A percentile compares a stretch with the other conserved stretches of the same genome.
Conservation (phyloP, 1,140 invertebrate genomes). For the Cydia amplana region DNA sequence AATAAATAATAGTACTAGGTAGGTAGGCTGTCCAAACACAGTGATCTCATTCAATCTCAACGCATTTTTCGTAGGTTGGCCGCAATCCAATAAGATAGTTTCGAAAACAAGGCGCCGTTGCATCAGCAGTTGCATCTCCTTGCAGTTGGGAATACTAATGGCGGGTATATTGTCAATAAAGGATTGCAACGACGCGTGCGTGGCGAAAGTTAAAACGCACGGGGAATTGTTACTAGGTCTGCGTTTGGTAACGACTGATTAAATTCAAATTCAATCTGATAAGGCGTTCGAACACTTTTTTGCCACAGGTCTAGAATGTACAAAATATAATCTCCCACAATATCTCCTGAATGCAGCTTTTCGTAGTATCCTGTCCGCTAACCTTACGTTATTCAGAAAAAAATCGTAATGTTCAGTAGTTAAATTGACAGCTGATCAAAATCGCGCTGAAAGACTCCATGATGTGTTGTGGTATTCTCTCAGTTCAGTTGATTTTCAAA, state of each 20-base stretch:
- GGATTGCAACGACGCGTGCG: slow-evolving; percentile 3
- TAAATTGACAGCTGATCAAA: too few relatives aligned
- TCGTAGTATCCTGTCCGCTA: too few relatives aligned
- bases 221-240: neutral
- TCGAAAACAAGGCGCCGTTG: slow-evolving; percentile 10
- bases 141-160: slow-evolving; percentile 14
- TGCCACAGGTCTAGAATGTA: too few relatives aligned
- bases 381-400: too few relatives aligned
- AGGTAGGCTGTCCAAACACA: too few relatives aligned
- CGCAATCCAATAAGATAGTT: neutral
- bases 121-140: slow-evolving; percentile 14
- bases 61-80: neutral
- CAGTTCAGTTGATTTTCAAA: too few relatives aligned
- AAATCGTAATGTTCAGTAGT: neutral
- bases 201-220: neutral
- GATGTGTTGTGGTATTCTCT: too few relatives aligned
- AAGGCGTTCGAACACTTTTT: neutral
- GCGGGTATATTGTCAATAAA: neutral
- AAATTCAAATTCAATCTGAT: neutral
- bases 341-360: too few relatives aligned
- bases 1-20: too few relatives aligned
- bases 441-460: too few relatives aligned
- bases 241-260: neutral
- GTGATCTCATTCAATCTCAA: neutral
- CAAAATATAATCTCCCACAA: too few relatives aligned